Evolutionary conservation across 1,140 invertebrate genomes (phyloP).

Genomic region (Tetramorium simillimum): DNA sequence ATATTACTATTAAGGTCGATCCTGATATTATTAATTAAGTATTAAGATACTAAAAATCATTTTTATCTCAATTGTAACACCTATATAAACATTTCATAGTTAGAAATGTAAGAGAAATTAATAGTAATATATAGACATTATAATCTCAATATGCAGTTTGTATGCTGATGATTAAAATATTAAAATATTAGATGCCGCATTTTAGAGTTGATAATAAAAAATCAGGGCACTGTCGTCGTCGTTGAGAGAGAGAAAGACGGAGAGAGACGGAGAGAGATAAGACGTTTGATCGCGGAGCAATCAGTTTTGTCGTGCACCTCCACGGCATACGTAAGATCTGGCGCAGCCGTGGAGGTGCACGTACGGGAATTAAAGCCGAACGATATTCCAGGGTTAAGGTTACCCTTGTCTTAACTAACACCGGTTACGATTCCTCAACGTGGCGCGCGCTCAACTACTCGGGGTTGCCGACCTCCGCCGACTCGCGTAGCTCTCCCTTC

Average conservation of each 20-base stretch:
- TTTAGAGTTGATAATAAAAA: not conserved
- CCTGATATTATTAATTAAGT: not conserved
- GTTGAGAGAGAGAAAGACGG: not conserved
- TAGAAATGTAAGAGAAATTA: not conserved
- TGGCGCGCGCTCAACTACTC: conserved; percentile 22
- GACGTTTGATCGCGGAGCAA: conserved; percentile 48
- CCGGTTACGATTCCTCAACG: conserved; percentile 68
- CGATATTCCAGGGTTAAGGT: conserved; percentile 78
- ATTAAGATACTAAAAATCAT: not conserved
- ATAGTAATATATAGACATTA: no score
- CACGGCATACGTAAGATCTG: conserved; percentile 23
- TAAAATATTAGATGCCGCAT: not conserved
- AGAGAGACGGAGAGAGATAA: conserved; percentile 19
- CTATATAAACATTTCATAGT: not conserved
- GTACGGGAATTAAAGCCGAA: conserved; percentile 63
- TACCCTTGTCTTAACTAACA: conserved; percentile 61
- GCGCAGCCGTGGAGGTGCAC: conserved; percentile 32
- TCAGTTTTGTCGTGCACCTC: not conserved
- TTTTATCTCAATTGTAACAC: not conserved
- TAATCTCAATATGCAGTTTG: not conserved
- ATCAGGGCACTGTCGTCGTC: not conserved
- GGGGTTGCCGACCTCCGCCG: conserved; percentile 72
- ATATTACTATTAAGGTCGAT: not conserved
- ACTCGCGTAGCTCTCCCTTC: conserved; percentile 15
- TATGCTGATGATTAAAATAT: conserved; percentile 23